Conservation (phyloP, 2,888 invertebrate genomes). For the Leucoma salicis region DNA sequence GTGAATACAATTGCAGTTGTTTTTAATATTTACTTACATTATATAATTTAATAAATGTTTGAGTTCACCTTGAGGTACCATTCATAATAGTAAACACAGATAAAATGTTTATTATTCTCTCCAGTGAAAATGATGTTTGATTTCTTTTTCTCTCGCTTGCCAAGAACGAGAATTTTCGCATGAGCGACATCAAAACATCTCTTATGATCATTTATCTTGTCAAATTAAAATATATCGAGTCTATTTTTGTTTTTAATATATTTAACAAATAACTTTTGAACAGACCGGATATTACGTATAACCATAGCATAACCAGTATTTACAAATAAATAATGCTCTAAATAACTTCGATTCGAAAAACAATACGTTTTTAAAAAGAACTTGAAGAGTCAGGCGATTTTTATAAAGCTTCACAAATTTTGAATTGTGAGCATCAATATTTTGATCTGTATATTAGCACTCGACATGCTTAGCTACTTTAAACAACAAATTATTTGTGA, state of each 20-base stretch:
- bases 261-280: constrained; percentile 28
- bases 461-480: too few relatives aligned
- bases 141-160: constrained; percentile 35
- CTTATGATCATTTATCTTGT: constrained; percentile 31
- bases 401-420: too few relatives aligned
- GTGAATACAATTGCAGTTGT: constrained; percentile 7
- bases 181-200: constrained; percentile 36
- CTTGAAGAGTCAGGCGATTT: too few relatives aligned
- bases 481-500: too few relatives aligned
- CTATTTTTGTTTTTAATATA: constrained; percentile 40
- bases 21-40: neutral
- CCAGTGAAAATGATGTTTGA: too few relatives aligned
- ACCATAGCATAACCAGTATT: too few relatives aligned
- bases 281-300: constrained; percentile 46
- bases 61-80: constrained; percentile 8
- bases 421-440: too few relatives aligned
- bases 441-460: too few relatives aligned
- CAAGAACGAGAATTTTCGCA: constrained; percentile 36
- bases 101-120: constrained; percentile 28
- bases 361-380: too few relatives aligned
- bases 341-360: too few relatives aligned
- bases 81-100: constrained; percentile 35
- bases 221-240: constrained; percentile 33
- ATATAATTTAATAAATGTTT: constrained; percentile 21
- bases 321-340: too few relatives aligned